Conservation (phyloP, 2,113 vertebrate genomes). For the Triplophysa rosa region DNA sequence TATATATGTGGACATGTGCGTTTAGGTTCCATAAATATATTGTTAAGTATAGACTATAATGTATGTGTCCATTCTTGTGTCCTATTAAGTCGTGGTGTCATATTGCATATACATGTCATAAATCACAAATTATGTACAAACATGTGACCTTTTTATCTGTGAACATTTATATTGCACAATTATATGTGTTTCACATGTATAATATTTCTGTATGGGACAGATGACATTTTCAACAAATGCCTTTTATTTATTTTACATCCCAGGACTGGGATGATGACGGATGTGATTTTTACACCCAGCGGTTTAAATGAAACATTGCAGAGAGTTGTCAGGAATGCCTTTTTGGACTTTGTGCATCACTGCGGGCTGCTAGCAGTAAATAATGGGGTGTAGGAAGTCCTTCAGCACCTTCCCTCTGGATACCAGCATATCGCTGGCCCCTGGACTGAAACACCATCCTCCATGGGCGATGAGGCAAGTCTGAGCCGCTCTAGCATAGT, state of each 20-base stretch:
- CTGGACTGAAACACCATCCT: conserved; percentile 1
- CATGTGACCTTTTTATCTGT: no score
- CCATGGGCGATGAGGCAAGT: conserved; percentile 24
- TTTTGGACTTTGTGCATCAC: conserved; percentile 37
- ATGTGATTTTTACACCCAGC: conserved; percentile 43
- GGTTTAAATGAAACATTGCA: conserved; percentile 55
- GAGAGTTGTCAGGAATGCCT: conserved; percentile 24
- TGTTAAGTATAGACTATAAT: no score
- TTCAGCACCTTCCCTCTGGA: conserved; percentile 9
- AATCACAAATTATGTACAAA: no score
- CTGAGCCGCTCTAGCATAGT: conserved; percentile 29
- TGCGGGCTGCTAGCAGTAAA: conserved; percentile 48
- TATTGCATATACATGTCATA: no score
- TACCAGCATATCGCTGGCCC: not conserved
- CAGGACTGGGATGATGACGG: conserved; percentile 42
- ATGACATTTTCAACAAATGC: conserved; percentile 42
- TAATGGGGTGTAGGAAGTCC: conserved; percentile 32
- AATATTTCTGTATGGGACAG: not conserved
- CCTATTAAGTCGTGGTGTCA: no score
- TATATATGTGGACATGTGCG: no score
- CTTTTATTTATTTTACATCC: conserved; percentile 53
- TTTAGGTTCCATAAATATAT: no score
- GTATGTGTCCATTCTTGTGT: no score
- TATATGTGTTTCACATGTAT: no score
- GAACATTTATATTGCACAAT: no score